These are phyloP conservation scores for Vanessa atalanta DNA, from an alignment of 1,140 invertebrate genomes.

Conservation along the genomic window DNA sequence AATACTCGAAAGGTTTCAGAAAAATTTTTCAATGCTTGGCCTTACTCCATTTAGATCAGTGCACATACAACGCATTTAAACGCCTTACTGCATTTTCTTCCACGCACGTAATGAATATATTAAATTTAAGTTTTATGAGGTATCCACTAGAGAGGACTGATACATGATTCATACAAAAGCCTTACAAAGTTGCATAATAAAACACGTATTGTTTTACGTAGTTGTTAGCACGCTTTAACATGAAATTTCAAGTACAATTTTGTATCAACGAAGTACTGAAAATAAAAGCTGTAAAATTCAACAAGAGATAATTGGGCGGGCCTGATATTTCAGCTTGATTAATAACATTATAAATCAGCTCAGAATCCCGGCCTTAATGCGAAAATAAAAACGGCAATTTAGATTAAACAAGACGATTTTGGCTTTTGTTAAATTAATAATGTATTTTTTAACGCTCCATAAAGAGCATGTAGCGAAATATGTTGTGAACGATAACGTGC, in stretches of 20 bases:
- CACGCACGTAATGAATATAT: too few relatives aligned
- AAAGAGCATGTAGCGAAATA: constrained; percentile 40
- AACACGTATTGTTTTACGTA: too few relatives aligned
- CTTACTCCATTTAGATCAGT: too few relatives aligned
- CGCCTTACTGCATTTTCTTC: too few relatives aligned
- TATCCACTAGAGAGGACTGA: too few relatives aligned
- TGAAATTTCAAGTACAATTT: constrained; percentile 20
- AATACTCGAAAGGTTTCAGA: too few relatives aligned
- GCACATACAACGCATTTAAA: too few relatives aligned
- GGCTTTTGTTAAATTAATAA: constrained; percentile 48
- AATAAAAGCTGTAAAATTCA: constrained; percentile 47
- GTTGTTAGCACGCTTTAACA: not conserved
- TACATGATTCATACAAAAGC: too few relatives aligned
- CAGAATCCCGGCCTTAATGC: constrained; percentile 47
- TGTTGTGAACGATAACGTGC: constrained; percentile 28
- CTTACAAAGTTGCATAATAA: too few relatives aligned
- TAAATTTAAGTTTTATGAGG: too few relatives aligned
- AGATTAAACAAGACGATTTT: constrained; percentile 52
- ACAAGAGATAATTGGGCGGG: constrained; percentile 55
- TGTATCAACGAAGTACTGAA: constrained; percentile 30
- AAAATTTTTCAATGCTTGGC: too few relatives aligned
- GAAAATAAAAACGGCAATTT: constrained; percentile 55
- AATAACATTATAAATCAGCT: constrained; percentile 57
- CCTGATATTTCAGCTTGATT: constrained; percentile 57
- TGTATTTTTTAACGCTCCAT: constrained; percentile 45